These are phyloP conservation scores for Rhogogaster chlorosoma DNA, from an alignment of 2,888 invertebrate genomes.

Conservation along the genomic window DNA sequence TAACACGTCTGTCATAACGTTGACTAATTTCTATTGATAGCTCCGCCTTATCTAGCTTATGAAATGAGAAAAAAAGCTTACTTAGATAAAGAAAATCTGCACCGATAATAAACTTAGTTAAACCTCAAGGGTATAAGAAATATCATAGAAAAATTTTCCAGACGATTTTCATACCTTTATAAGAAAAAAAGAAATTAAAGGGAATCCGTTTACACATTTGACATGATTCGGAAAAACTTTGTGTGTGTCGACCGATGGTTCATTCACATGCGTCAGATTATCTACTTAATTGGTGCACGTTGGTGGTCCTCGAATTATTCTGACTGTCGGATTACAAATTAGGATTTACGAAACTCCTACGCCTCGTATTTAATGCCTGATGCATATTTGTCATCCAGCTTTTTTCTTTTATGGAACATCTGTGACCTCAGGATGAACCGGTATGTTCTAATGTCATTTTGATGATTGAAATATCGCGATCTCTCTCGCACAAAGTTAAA, in stretches of 20 bases:
- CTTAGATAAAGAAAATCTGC: constrained; percentile 10
- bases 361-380: neutral
- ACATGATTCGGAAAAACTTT: neutral
- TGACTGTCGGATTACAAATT: constrained; percentile 33
- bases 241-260: neutral
- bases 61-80: neutral
- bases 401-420: neutral
- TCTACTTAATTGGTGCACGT: constrained; percentile 19
- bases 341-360: constrained; percentile 38
- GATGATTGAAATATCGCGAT: neutral
- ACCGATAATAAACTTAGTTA: neutral
- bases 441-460: neutral
- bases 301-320: constrained; percentile 27
- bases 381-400: neutral
- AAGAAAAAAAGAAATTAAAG: neutral
- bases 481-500: neutral
- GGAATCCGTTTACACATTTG: neutral
- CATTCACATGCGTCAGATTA: constrained; percentile 4
- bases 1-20: neutral
- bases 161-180: neutral
- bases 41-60: neutral
- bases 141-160: neutral
- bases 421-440: neutral
- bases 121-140: neutral
- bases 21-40: constrained; percentile 18